Evolutionary conservation across 2,797 vertebrate genomes (phyloP).

Genomic region (Lateolabrax maculatus): DNA sequence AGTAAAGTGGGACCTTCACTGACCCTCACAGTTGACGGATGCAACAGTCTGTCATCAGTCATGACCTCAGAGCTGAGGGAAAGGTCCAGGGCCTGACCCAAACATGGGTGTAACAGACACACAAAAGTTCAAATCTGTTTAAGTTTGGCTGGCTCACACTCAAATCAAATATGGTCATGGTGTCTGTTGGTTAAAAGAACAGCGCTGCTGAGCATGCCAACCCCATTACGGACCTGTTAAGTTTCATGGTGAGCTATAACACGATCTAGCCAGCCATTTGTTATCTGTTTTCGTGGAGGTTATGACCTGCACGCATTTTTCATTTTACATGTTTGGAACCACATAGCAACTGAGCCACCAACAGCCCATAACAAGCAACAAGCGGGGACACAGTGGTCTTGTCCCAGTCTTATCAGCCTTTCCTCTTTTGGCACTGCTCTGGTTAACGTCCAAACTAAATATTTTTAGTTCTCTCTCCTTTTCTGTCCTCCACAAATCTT

Average conservation of each 20-base stretch:
- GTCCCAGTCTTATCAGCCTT: constrained; percentile 58
- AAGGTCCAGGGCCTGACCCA: constrained; percentile 19
- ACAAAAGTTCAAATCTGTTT: not conserved
- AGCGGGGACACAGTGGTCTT: constrained; percentile 26
- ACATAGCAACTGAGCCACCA: constrained; percentile 44
- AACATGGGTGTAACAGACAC: constrained; percentile 32
- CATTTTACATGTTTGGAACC: constrained; percentile 45
- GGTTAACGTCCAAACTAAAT: constrained; percentile 54
- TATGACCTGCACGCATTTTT: constrained; percentile 23
- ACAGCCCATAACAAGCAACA: constrained; percentile 37
- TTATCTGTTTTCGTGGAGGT: constrained; percentile 33
- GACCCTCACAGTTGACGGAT: not conserved
- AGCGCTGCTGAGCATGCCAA: not conserved
- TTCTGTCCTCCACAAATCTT: not conserved
- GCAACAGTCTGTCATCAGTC: constrained; percentile 9
- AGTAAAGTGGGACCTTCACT: not conserved
- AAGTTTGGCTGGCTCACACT: not conserved
- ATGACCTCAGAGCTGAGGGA: constrained; percentile 24
- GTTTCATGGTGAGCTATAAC: constrained; percentile 26
- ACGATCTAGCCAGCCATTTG: not conserved
- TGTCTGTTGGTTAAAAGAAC: not conserved
- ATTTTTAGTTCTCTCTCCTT: constrained; percentile 9
- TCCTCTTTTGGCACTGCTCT: constrained; percentile 58
- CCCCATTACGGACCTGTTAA: not conserved
- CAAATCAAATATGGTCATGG: not conserved